Conservation (phyloP, 2,888 invertebrate species). For the Saturnia pavonia region DNA sequence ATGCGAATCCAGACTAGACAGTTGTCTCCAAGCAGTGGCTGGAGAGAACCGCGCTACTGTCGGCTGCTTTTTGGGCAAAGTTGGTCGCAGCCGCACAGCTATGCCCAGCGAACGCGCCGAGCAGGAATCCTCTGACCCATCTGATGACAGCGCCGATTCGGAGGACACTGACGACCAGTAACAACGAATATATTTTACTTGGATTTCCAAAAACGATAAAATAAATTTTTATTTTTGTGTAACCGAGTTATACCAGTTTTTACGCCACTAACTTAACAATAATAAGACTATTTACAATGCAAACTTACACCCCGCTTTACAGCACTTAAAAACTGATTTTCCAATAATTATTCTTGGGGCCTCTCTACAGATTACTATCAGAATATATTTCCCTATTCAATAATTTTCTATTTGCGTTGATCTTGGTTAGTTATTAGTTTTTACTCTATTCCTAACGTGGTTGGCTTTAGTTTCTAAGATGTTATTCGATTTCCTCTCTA, state of each 20-base stretch:
- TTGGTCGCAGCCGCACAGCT: constrained; percentile 88
- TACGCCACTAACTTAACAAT: background rate
- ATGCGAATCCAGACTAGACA: constrained; percentile 83
- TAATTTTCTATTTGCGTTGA: too few species aligned
- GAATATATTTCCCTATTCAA: too few species aligned
- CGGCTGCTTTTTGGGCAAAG: constrained; percentile 89
- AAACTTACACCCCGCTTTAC: background rate
- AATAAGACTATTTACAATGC: background rate
- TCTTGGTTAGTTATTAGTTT: too few species aligned
- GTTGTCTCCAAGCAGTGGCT: constrained; percentile 90
- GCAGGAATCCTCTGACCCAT: constrained; percentile 74
- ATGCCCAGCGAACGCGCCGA: constrained; percentile 83
- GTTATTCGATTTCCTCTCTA: too few species aligned
- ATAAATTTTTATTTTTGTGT: background rate
- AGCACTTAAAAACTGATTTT: background rate
- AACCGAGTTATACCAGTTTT: background rate
- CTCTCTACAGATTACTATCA: too few species aligned
- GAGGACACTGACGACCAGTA: constrained; percentile 65
- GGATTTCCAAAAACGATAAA: background rate
- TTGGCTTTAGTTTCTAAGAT: too few species aligned
- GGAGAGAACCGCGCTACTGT: constrained; percentile 92
- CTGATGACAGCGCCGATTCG: constrained; percentile 81
- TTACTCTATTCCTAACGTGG: too few species aligned
- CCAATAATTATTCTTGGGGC: background rate
- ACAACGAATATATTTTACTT: background rate